Percentiles rank a stretch among this genome's conserved stretches.
Conservation (phyloP, 2,113 vertebrate species). For the Monarcha castaneiventris region DNA sequence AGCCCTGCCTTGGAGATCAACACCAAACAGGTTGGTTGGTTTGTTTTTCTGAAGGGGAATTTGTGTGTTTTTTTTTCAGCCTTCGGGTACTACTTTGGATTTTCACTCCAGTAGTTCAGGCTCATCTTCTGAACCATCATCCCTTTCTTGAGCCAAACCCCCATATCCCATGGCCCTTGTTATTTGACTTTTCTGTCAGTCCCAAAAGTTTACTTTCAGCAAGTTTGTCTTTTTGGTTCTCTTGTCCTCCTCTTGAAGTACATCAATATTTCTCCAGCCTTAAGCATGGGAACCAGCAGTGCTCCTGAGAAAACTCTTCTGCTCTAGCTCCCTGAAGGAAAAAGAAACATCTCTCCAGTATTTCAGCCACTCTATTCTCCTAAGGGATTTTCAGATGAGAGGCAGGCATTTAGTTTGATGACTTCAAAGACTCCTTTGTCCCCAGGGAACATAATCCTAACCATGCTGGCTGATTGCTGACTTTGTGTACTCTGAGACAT, state of each 20-base stretch:
- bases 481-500: background rate
- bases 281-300: background rate
- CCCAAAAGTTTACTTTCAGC: background rate
- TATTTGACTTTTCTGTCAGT: background rate
- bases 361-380: background rate
- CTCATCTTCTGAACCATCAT: background rate
- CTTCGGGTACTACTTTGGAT: background rate
- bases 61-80: background rate
- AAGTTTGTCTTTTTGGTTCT: background rate
- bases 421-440: background rate
- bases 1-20: background rate
- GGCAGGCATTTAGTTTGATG: background rate
- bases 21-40: background rate
- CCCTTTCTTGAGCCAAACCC: background rate
- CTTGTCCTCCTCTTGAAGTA: background rate
- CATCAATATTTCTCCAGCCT: background rate
- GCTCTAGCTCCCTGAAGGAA: background rate
- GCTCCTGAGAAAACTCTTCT: background rate
- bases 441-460: background rate
- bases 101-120: background rate
- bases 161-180: background rate
- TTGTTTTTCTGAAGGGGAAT: background rate
- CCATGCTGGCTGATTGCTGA: background rate
- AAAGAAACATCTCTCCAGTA: background rate
- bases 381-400: background rate